phyloP scores from a whole-genome alignment of 2,797 vertebrate genomes.

The Takifugu rubripes region DNA sequence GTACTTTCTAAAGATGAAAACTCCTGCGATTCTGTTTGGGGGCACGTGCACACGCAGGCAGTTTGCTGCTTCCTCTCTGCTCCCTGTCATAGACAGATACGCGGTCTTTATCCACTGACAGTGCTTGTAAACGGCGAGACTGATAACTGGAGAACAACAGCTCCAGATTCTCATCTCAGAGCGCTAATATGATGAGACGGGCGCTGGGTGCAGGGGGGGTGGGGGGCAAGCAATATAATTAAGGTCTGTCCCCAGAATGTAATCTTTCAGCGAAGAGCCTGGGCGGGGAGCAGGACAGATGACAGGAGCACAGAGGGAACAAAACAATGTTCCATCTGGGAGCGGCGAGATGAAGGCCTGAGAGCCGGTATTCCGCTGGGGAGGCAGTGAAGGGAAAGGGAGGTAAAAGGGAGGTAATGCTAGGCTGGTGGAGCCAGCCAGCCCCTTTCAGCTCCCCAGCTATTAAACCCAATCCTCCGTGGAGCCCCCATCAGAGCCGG shows the following conservation, averaged over 20 bases:
- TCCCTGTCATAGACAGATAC: constrained; percentile 34
- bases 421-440: constrained; percentile 64
- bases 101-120: constrained; percentile 58
- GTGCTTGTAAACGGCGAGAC: constrained; percentile 66
- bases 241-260: constrained; percentile 73
- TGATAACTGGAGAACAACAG: constrained; percentile 70
- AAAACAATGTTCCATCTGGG: constrained; percentile 73
- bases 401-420: constrained; percentile 75
- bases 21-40: constrained; percentile 23
- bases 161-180: constrained; percentile 71
- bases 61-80: constrained; percentile 32
- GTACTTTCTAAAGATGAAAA: constrained; percentile 30
- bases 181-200: constrained; percentile 75
- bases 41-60: constrained; percentile 6
- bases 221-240: constrained; percentile 76
- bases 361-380: constrained; percentile 69
- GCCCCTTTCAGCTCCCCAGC: constrained; percentile 66
- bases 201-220: constrained; percentile 64
- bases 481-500: constrained; percentile 68
- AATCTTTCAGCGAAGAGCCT: constrained; percentile 71
- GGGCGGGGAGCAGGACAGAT: constrained; percentile 57
- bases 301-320: constrained; percentile 66
- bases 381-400: constrained; percentile 58
- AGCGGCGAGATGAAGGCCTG: constrained; percentile 68
- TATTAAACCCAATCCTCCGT: constrained; percentile 69